Evolutionary conservation across 2,888 invertebrate genomes (phyloP).

Genomic region (Drosophila longiperda): DNA sequence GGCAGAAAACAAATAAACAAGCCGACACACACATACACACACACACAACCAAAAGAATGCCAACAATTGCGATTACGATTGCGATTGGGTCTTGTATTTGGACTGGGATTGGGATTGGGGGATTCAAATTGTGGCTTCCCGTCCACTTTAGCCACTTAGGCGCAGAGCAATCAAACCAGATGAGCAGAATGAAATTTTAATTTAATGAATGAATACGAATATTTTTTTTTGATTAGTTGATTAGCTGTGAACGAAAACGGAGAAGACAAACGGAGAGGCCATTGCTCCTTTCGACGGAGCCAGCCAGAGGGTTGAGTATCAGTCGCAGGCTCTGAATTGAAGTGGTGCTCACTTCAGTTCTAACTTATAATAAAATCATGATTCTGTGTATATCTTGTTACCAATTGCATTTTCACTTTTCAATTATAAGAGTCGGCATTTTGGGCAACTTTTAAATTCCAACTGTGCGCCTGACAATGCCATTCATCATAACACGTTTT

Average conservation of each 20-base stretch:
- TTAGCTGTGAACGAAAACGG: slow-evolving; percentile 57
- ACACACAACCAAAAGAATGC: slow-evolving; percentile 46
- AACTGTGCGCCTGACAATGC: slow-evolving; percentile 74
- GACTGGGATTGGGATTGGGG: slow-evolving; percentile 33
- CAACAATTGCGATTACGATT: slow-evolving; percentile 75
- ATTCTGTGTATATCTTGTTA: slow-evolving; percentile 18
- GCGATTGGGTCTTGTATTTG: slow-evolving; percentile 62
- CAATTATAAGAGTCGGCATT: slow-evolving; percentile 55
- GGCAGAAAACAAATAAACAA: slow-evolving; percentile 64
- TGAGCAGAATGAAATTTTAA: slow-evolving; percentile 79
- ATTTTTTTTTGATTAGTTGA: slow-evolving; percentile 71
- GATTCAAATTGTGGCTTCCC: slow-evolving; percentile 60
- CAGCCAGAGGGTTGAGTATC: not conserved
- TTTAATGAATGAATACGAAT: slow-evolving; percentile 77
- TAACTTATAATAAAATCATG: slow-evolving; percentile 31
- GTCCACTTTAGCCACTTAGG: slow-evolving; percentile 61
- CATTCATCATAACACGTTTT: slow-evolving; percentile 80
- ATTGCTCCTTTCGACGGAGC: slow-evolving; percentile 1
- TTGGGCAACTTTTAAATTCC: slow-evolving; percentile 65
- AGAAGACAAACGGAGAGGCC: not conserved
- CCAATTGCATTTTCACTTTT: slow-evolving; percentile 59
- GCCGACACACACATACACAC: slow-evolving; percentile 6
- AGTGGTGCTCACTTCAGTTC: not conserved
- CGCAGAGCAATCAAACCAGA: slow-evolving; percentile 77
- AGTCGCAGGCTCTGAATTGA: not conserved